Percentiles rank a stretch among this genome's conserved stretches.
Conservation (phyloP, 2,888 invertebrate genomes). For the Lysandra bellargus region DNA sequence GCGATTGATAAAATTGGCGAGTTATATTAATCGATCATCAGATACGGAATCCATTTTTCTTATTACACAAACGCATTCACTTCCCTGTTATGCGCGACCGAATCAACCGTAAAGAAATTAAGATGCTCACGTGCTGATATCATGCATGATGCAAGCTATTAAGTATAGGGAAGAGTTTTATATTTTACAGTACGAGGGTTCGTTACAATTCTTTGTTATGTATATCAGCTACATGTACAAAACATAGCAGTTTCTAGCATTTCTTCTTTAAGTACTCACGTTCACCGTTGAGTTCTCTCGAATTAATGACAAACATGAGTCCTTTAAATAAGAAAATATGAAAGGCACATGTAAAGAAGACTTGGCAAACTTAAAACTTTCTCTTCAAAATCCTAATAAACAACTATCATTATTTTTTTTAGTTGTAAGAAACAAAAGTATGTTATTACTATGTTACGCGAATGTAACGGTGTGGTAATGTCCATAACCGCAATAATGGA, state of each 20-base stretch:
- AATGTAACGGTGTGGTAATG: slow-evolving; percentile 16
- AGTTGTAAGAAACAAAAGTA: background rate
- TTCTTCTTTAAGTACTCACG: too few relatives aligned
- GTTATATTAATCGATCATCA: slow-evolving; percentile 34
- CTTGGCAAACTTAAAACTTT: too few relatives aligned
- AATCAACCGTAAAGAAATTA: slow-evolving; percentile 20
- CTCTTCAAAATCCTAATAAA: background rate
- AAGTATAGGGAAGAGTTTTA: background rate
- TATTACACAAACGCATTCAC: slow-evolving; percentile 38
- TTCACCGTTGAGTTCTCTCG: too few relatives aligned
- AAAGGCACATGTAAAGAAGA: too few relatives aligned
- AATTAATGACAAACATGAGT: too few relatives aligned
- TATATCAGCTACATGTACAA: too few relatives aligned
- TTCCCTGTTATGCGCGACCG: slow-evolving; percentile 38
- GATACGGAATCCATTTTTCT: slow-evolving; percentile 38
- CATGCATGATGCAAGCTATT: background rate
- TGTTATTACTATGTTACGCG: background rate
- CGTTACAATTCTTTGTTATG: too few relatives aligned
- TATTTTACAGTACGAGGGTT: background rate
- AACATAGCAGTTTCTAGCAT: too few relatives aligned
- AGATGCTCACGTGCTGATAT: slow-evolving; percentile 18
- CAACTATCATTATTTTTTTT: background rate
- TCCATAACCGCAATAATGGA: slow-evolving; percentile 1
- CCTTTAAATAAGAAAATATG: too few relatives aligned
- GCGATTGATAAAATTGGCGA: slow-evolving; percentile 2